These are phyloP conservation scores for Drosophila engyochracea DNA, from an alignment of 2,888 invertebrate species.

Conservation along the genomic window DNA sequence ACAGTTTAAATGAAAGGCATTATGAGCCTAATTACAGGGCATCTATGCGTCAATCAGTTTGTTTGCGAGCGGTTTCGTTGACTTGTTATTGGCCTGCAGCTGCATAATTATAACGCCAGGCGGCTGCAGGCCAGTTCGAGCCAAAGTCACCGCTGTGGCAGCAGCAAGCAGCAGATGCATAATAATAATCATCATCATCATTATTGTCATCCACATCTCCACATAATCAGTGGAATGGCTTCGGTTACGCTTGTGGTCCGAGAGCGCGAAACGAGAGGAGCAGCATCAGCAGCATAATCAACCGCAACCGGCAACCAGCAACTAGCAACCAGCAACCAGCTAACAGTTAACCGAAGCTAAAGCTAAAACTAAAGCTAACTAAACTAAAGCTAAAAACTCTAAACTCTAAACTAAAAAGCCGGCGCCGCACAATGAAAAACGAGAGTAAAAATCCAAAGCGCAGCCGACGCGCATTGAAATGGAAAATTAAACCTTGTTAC, in stretches of 20 bases:
- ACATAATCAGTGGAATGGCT: slow-evolving; percentile 59
- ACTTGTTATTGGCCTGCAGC: slow-evolving; percentile 60
- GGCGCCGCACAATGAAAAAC: slow-evolving; percentile 75
- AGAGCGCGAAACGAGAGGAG: slow-evolving; percentile 46
- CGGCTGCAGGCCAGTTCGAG: slow-evolving; percentile 12
- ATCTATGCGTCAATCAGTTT: slow-evolving; percentile 3
- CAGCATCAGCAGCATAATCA: slow-evolving; percentile 72
- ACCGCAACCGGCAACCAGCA: slow-evolving; percentile 68
- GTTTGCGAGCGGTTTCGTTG: slow-evolving; percentile 1
- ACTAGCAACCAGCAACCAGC: slow-evolving; percentile 46
- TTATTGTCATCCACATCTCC: slow-evolving; percentile 44
- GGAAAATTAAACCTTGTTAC: slow-evolving; percentile 85
- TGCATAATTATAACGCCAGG: slow-evolving; percentile 68
- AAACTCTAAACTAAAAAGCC: slow-evolving; percentile 16
- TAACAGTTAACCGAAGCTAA: slow-evolving; percentile 41
- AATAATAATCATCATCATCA: slow-evolving; percentile 15
- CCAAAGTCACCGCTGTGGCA: background rate
- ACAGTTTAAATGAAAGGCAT: background rate
- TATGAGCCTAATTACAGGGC: slow-evolving; percentile 3
- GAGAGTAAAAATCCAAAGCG: slow-evolving; percentile 81
- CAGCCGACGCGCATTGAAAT: slow-evolving; percentile 81
- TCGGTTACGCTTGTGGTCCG: slow-evolving; percentile 67
- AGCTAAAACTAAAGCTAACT: slow-evolving; percentile 31
- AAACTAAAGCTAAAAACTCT: slow-evolving; percentile 38
- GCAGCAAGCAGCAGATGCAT: slow-evolving; percentile 45